phyloP scores from a whole-genome alignment of 2,113 vertebrate genomes.

The Dolichallabes microphthalmus region DNA sequence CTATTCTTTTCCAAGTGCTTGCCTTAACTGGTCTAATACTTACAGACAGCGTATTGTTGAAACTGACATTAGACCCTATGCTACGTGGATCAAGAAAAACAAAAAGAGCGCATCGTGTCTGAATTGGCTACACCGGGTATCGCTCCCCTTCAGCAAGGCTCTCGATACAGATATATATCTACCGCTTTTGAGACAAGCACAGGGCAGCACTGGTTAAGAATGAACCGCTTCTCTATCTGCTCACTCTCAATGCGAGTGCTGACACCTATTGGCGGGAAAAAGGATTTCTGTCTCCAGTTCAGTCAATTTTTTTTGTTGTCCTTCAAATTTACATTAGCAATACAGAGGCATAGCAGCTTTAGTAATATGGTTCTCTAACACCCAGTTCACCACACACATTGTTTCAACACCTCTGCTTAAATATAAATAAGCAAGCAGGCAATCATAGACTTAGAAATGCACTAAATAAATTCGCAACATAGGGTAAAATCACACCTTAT shows the following conservation, averaged over 20 bases:
- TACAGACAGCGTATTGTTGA: slow-evolving; percentile 39
- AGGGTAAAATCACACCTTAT: slow-evolving; percentile 13
- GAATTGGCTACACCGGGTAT: background rate
- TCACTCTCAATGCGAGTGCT: slow-evolving; percentile 57
- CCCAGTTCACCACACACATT: background rate
- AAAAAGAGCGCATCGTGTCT: background rate
- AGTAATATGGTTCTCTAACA: background rate
- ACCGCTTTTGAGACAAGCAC: background rate
- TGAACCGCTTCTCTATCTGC: background rate
- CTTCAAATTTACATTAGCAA: slow-evolving; percentile 9
- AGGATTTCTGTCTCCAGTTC: background rate
- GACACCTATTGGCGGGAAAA: slow-evolving; percentile 66
- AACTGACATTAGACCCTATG: background rate
- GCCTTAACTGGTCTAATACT: background rate
- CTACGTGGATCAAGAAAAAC: background rate
- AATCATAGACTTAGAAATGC: slow-evolving; percentile 5
- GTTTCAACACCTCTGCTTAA: slow-evolving; percentile 18
- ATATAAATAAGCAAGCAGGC: background rate
- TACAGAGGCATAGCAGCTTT: slow-evolving; percentile 1
- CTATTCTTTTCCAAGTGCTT: slow-evolving; percentile 19
- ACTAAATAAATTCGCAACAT: slow-evolving; percentile 24
- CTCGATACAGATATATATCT: slow-evolving; percentile 9
- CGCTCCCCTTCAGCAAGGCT: background rate
- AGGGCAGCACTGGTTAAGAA: background rate
- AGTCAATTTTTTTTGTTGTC: background rate